Evolutionary conservation across 2,888 invertebrate genomes (phyloP).

Genomic region (Schizaphis graminum): DNA sequence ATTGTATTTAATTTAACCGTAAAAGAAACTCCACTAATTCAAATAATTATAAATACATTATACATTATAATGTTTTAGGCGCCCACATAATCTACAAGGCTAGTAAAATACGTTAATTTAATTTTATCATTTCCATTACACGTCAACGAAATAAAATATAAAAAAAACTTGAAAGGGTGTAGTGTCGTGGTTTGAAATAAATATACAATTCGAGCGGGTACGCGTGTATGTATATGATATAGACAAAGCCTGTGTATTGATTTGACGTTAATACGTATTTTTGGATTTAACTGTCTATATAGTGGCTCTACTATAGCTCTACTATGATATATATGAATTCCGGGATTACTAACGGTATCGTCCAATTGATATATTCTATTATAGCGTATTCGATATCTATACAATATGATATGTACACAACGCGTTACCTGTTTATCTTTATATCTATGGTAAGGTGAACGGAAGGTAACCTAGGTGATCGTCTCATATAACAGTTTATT

Average conservation of each 20-base stretch:
- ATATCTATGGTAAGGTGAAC: background rate
- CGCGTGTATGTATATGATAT: background rate
- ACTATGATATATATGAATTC: background rate
- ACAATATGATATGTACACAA: background rate
- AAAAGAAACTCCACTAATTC: background rate
- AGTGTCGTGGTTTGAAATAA: background rate
- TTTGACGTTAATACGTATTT: conserved; percentile 2
- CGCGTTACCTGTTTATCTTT: background rate
- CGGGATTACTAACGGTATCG: background rate
- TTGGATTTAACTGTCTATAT: background rate
- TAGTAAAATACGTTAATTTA: background rate
- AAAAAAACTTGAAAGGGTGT: background rate
- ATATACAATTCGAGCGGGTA: background rate
- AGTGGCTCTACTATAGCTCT: background rate
- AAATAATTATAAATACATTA: background rate
- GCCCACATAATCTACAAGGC: background rate
- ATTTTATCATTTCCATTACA: background rate
- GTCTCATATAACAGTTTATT: background rate
- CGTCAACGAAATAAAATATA: background rate
- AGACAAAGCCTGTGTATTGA: background rate
- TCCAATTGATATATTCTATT: background rate
- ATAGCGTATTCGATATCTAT: background rate
- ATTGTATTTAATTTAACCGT: background rate
- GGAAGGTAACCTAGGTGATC: background rate
- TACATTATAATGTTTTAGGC: background rate